Evolutionary conservation across 2,888 invertebrate species (phyloP).

Genomic region (Horisme vitalbata): DNA sequence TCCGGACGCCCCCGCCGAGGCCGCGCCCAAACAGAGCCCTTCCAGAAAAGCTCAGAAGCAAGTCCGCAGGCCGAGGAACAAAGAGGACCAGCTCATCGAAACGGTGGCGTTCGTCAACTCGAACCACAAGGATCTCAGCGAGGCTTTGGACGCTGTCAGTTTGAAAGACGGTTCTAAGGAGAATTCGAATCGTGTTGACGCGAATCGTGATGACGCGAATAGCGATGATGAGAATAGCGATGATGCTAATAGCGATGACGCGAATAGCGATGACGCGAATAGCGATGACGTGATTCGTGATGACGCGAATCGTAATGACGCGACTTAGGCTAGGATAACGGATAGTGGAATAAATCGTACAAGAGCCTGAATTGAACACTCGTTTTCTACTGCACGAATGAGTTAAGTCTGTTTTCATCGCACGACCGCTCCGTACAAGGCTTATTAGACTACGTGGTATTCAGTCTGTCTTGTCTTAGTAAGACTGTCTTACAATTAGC

Average conservation of each 20-base stretch:
- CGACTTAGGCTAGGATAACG: neutral
- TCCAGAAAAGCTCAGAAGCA: neutral
- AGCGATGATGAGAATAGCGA: too few species aligned
- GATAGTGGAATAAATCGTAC: neutral
- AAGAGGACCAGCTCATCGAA: neutral
- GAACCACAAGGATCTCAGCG: slow-evolving; percentile 11
- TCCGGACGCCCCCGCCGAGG: neutral
- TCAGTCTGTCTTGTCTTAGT: too few species aligned
- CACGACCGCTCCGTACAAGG: too few species aligned
- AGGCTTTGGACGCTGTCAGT: slow-evolving; percentile 2
- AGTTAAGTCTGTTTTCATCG: too few species aligned
- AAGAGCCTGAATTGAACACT: neutral
- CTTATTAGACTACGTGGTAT: too few species aligned
- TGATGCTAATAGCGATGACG: too few species aligned
- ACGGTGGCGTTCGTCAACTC: slow-evolving; percentile 13
- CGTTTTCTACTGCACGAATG: neutral
- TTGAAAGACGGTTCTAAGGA: slow-evolving; percentile 1
- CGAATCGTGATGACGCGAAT: too few species aligned
- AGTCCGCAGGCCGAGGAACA: neutral
- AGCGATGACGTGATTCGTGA: too few species aligned
- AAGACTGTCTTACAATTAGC: too few species aligned
- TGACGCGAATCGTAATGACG: too few species aligned
- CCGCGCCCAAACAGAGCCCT: neutral
- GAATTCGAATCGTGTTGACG: neutral
- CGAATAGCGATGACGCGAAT: too few species aligned